These are phyloP conservation scores for Allolobophora icterica DNA, from an alignment of 2,888 invertebrate genomes.

Conservation along the genomic window DNA sequence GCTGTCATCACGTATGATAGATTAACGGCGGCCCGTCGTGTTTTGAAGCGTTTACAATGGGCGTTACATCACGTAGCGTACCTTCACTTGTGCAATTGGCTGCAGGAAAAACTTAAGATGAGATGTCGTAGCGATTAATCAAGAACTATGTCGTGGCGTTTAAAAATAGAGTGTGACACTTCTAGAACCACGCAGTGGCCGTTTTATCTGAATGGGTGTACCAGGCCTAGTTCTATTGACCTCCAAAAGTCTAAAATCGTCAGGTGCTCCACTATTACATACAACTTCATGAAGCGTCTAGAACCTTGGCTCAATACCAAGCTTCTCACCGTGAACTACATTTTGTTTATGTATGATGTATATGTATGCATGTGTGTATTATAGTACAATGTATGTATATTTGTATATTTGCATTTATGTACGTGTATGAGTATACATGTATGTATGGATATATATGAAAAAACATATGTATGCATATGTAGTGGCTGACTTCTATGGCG, in stretches of 20 bases:
- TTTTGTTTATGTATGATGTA: background rate
- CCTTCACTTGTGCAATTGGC: background rate
- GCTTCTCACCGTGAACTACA: background rate
- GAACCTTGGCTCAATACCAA: background rate
- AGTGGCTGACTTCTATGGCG: too few relatives aligned
- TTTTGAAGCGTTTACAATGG: background rate
- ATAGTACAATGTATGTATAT: too few relatives aligned
- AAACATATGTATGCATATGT: too few relatives aligned
- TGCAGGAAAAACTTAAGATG: background rate
- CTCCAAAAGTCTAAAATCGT: background rate
- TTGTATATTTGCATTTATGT: too few relatives aligned
- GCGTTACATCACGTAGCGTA: background rate
- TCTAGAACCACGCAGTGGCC: background rate
- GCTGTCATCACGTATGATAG: background rate
- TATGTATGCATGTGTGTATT: too few relatives aligned
- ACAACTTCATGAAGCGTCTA: background rate
- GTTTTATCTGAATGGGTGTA: background rate
- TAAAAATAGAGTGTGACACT: background rate
- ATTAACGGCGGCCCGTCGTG: background rate
- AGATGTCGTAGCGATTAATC: background rate
- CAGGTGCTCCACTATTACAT: background rate
- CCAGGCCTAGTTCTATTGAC: background rate
- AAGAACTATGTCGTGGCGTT: background rate
- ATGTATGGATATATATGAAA: too few relatives aligned
- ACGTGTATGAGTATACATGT: too few relatives aligned